Percentiles rank a stretch among this genome's conserved stretches.
Evolutionary conservation across 2,113 vertebrate genomes (phyloP).

Genomic region (Elaphurus davidianus): DNA sequence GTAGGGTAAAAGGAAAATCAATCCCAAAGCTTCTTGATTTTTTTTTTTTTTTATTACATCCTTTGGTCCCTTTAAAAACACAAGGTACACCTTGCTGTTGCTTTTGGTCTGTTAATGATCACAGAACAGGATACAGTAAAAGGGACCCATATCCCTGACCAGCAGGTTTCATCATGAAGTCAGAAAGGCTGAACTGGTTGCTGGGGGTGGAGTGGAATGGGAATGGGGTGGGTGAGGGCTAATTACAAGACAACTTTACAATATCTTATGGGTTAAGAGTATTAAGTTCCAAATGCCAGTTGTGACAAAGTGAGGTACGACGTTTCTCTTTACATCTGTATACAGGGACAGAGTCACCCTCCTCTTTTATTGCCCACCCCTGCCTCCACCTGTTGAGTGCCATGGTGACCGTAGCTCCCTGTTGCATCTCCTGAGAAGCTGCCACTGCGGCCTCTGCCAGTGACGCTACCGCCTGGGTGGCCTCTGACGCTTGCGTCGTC

Average conservation of each 20-base stretch:
- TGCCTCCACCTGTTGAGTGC: slow-evolving; percentile 94
- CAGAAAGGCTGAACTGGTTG: neutral
- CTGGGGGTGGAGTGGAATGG: neutral
- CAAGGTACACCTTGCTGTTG: neutral
- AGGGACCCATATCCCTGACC: neutral
- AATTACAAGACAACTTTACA: neutral
- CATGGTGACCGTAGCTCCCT: slow-evolving; percentile 97
- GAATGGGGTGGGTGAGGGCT: neutral
- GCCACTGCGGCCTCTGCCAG: slow-evolving; percentile 96
- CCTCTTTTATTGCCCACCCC: slow-evolving; percentile 72
- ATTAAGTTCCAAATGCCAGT: neutral
- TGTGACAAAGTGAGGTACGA: neutral
- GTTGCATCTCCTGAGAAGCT: slow-evolving; percentile 95
- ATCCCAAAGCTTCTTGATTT: neutral
- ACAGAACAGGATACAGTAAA: neutral
- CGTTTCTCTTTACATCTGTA: neutral
- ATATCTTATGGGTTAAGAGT: neutral
- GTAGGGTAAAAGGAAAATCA: neutral
- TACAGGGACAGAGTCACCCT: neutral
- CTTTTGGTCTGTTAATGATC: neutral
- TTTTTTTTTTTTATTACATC: neutral
- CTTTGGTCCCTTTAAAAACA: neutral
- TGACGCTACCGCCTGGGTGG: slow-evolving; percentile 96
- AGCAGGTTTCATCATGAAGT: neutral
- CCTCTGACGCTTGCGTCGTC: slow-evolving; percentile 96